phyloP scores from a whole-genome alignment of 2,888 invertebrate species.

The Eueremaeus valkanovi region DNA sequence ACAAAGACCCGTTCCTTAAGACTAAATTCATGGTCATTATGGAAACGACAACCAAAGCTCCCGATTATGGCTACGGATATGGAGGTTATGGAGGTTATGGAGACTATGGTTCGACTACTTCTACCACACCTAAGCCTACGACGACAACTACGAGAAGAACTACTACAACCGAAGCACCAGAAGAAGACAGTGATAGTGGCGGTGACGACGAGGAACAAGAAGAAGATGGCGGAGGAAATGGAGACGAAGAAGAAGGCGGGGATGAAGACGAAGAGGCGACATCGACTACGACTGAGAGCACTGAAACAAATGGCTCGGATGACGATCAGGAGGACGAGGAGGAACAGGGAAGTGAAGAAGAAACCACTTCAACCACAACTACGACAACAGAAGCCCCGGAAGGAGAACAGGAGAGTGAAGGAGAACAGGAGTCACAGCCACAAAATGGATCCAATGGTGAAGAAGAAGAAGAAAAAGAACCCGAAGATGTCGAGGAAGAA shows the following conservation, averaged over 20 bases:
- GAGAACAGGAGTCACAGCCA: neutral
- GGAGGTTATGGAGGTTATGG: slow-evolving; percentile 31
- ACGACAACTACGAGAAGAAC: slow-evolving; percentile 25
- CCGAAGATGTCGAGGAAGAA: too few relatives aligned
- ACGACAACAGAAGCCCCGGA: slow-evolving; percentile 13
- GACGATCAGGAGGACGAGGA: slow-evolving; percentile 33
- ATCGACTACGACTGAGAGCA: neutral
- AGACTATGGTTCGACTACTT: neutral
- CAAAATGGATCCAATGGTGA: neutral
- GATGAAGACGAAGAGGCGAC: neutral
- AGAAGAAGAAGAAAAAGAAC: neutral
- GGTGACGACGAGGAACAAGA: neutral
- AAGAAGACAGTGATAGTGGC: neutral
- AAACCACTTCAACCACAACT: neutral
- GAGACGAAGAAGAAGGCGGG: neutral
- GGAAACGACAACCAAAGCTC: slow-evolving; percentile 34
- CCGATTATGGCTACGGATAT: slow-evolving; percentile 27
- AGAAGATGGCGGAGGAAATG: neutral
- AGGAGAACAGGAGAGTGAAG: neutral
- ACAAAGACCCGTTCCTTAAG: slow-evolving; percentile 38
- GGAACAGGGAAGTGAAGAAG: neutral
- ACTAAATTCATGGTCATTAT: slow-evolving; percentile 35
- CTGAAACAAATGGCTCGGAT: slow-evolving; percentile 12
- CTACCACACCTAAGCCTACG: slow-evolving; percentile 26
- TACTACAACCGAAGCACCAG: slow-evolving; percentile 32